phyloP scores from a whole-genome alignment of 2,113 vertebrate genomes.

The Melanostigma gelatinosum region DNA sequence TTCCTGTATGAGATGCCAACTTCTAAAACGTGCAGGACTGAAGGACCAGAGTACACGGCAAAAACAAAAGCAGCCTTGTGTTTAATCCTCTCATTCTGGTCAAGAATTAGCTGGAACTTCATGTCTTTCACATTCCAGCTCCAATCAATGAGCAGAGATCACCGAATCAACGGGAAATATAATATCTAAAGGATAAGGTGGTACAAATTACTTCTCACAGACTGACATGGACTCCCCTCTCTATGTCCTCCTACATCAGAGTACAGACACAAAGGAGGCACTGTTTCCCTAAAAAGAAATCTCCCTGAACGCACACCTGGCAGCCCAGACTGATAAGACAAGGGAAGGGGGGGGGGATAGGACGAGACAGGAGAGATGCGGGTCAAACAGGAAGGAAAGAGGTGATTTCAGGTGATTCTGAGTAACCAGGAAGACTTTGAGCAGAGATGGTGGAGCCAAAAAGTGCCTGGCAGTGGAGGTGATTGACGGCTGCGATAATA shows the following conservation, averaged over 20 bases:
- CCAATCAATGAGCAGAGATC: slow-evolving; percentile 26
- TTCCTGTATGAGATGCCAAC: slow-evolving; percentile 26
- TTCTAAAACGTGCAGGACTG: neutral
- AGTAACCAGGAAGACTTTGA: slow-evolving; percentile 14
- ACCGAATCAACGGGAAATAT: slow-evolving; percentile 54
- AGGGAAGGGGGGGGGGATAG: neutral
- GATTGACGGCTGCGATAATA: slow-evolving; percentile 82
- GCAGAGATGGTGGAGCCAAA: slow-evolving; percentile 13
- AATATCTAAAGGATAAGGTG: slow-evolving; percentile 65
- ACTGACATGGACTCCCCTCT: slow-evolving; percentile 62
- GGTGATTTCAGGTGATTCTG: slow-evolving; percentile 49
- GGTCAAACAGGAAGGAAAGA: slow-evolving; percentile 28
- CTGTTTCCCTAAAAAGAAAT: slow-evolving; percentile 59
- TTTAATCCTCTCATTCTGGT: slow-evolving; percentile 30
- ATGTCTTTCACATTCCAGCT: slow-evolving; percentile 50
- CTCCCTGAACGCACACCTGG: slow-evolving; percentile 58
- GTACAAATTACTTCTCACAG: slow-evolving; percentile 79
- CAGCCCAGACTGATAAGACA: slow-evolving; percentile 23
- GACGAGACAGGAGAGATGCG: neutral
- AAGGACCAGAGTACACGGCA: slow-evolving; percentile 13
- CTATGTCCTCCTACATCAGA: slow-evolving; percentile 35
- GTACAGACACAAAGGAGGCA: slow-evolving; percentile 67
- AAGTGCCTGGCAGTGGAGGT: slow-evolving; percentile 48
- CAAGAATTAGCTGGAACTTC: slow-evolving; percentile 23
- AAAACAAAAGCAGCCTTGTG: slow-evolving; percentile 16